Evolutionary conservation across 2,888 invertebrate genomes (phyloP).

Genomic region (Priocnemis perturbator): DNA sequence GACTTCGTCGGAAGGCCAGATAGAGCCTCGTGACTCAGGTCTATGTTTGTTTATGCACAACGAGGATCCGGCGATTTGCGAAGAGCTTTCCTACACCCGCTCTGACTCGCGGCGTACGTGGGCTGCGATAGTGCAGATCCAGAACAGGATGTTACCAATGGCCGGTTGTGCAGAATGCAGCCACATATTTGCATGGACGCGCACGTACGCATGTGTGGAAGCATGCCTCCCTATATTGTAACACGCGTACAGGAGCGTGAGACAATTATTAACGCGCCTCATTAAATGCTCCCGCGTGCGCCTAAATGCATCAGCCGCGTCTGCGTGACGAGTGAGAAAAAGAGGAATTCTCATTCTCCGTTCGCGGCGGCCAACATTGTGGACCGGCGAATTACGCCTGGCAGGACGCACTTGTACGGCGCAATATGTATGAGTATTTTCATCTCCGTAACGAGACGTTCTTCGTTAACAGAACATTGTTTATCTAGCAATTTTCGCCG

Average conservation of each 20-base stretch:
- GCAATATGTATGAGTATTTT: no score
- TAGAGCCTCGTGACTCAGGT: slow-evolving; percentile 26
- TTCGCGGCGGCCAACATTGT: no score
- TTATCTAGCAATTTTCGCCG: no score
- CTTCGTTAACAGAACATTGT: no score
- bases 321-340: no score
- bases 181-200: slow-evolving; percentile 14
- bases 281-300: slow-evolving; percentile 1
- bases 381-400: no score
- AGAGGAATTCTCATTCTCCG: no score
- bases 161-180: slow-evolving; percentile 11
- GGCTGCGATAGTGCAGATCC: slow-evolving; percentile 13
- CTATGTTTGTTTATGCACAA: slow-evolving; percentile 32
- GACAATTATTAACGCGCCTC: slow-evolving; percentile 32
- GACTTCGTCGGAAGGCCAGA: slow-evolving; percentile 14
- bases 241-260: slow-evolving; percentile 30
- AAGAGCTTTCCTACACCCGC: slow-evolving; percentile 6
- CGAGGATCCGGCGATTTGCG: slow-evolving; percentile 21
- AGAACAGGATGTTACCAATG: slow-evolving; percentile 22
- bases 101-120: slow-evolving; percentile 4
- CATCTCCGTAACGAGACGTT: no score
- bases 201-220: background rate
- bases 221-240: background rate
- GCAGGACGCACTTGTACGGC: no score
- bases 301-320: no score